Percentiles rank a stretch among this genome's conserved stretches.
phyloP scores from a whole-genome alignment of 2,888 invertebrate genomes.

The Lasioglossum villosulum region DNA sequence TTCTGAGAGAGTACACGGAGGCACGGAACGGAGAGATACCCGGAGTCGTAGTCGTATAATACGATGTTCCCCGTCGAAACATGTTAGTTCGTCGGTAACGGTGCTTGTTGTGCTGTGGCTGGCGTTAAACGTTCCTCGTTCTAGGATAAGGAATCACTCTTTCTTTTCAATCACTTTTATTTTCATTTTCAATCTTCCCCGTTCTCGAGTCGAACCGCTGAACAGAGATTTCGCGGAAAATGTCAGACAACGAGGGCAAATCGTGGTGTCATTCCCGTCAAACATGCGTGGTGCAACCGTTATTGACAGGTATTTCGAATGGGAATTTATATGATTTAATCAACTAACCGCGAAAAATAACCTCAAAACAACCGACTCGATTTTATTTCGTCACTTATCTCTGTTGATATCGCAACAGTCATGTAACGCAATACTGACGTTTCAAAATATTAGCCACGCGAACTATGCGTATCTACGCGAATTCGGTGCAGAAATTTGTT shows the following conservation, averaged over 20 bases:
- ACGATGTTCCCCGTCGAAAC: slow-evolving; percentile 62
- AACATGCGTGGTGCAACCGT: slow-evolving; percentile 94
- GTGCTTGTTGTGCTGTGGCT: slow-evolving; percentile 41
- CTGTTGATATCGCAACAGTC: slow-evolving; percentile 24
- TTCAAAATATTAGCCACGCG: slow-evolving; percentile 36
- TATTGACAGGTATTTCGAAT: slow-evolving; percentile 90
- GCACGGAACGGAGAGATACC: neutral
- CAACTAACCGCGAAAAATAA: slow-evolving; percentile 17
- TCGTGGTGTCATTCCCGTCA: slow-evolving; percentile 86
- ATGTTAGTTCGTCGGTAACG: slow-evolving; percentile 70
- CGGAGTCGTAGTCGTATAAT: slow-evolving; percentile 63
- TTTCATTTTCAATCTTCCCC: neutral
- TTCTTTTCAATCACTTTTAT: slow-evolving; percentile 8
- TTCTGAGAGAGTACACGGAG: slow-evolving; percentile 59
- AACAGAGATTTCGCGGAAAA: slow-evolving; percentile 61
- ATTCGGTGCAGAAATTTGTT: neutral
- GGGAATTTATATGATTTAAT: neutral
- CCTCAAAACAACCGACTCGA: slow-evolving; percentile 30
- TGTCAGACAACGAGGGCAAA: slow-evolving; percentile 75
- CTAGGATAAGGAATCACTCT: neutral
- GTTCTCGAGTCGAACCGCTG: neutral
- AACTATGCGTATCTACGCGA: neutral
- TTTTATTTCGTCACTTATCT: slow-evolving; percentile 19
- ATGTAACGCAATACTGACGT: slow-evolving; percentile 34
- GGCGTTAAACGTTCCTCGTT: slow-evolving; percentile 9